Evolutionary conservation across 2,113 vertebrate species (phyloP), one percentile per base, ranked within the genome.

Genomic region (Micromys minutus): DNA sequence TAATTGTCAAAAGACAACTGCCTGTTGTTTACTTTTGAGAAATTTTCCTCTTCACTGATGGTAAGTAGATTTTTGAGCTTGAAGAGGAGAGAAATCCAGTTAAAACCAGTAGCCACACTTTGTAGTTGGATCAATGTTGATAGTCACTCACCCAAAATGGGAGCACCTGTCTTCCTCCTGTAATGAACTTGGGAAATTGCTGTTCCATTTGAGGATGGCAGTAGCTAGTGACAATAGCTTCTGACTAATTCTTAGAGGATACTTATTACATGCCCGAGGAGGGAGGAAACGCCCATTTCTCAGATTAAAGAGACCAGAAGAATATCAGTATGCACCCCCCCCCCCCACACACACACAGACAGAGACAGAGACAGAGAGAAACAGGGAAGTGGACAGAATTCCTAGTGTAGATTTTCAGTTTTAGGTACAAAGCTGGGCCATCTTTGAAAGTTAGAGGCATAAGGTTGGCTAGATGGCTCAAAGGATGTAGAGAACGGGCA

Each of bases 371-470:
- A 69, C 67, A 34, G n/a, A n/a, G n/a, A n/a, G 3, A 69, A 52
- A 80, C 52, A 65, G 59, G 31, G 77, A 87, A 74, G 29, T 4
- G 26, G 85, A 80, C 75, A 86, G 34, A 80, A 36, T 90, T 93
- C 36, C 81, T 42, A 13, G 3, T 77, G 22, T 71, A 21, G 75
- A 0, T 88, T 77, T 93, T 69, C 19, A 85, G 24, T 47, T 0
- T 75, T 81, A 79, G 74, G 55, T 42, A 79, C 15, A 87, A 75
- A 79, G 31, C 50, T 61, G 13, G 5, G 5, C 59, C 87, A n/a
- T 50, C 93, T 16, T 61, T 87, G 69, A 90, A 92, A 92, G 5
- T 86, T 92, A 76, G n/a, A 50, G 47, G 26, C 29, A 59, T 81
- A 22, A 67, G 34, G 13, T 72, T 86, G n/a, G 31, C 74, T 57